Evolutionary conservation across 2,888 invertebrate species (phyloP).

Genomic region (Biston betularia): DNA sequence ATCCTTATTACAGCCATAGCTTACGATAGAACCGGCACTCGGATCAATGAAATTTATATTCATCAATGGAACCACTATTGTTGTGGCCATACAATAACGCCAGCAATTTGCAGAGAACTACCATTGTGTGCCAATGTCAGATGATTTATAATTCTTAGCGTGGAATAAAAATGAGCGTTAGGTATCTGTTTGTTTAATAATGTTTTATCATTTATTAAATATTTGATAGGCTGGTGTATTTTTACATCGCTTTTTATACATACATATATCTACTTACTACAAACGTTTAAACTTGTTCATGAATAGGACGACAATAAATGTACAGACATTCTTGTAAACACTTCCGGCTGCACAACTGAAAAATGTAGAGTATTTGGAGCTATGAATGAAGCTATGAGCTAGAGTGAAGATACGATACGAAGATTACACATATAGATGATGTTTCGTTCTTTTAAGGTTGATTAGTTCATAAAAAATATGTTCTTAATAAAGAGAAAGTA

Average conservation of each 20-base stretch:
- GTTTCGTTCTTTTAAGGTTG: no score
- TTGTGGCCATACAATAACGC: slow-evolving; percentile 56
- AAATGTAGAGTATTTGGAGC: no score
- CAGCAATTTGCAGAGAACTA: slow-evolving; percentile 55
- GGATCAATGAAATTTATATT: slow-evolving; percentile 75
- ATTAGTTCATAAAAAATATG: no score
- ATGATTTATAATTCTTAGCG: slow-evolving; percentile 36
- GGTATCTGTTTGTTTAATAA: slow-evolving; percentile 21
- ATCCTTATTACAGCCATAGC: slow-evolving; percentile 24
- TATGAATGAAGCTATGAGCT: no score
- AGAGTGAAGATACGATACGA: no score
- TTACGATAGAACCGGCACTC: slow-evolving; percentile 50
- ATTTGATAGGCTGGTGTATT: slow-evolving; percentile 1
- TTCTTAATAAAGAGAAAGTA: no score
- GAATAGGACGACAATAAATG: not conserved
- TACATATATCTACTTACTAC: not conserved
- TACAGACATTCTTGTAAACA: not conserved
- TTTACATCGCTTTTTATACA: slow-evolving; percentile 3
- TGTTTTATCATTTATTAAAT: slow-evolving; percentile 8
- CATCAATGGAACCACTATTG: slow-evolving; percentile 72
- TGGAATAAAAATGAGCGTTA: slow-evolving; percentile 33
- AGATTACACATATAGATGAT: no score
- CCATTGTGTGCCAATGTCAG: slow-evolving; percentile 52
- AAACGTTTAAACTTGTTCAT: not conserved
- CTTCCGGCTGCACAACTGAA: not conserved